A percentile compares a stretch with the other conserved stretches of the same genome.
phyloP scores from a whole-genome alignment of 2,888 invertebrate species.

The Tipula confusa region DNA sequence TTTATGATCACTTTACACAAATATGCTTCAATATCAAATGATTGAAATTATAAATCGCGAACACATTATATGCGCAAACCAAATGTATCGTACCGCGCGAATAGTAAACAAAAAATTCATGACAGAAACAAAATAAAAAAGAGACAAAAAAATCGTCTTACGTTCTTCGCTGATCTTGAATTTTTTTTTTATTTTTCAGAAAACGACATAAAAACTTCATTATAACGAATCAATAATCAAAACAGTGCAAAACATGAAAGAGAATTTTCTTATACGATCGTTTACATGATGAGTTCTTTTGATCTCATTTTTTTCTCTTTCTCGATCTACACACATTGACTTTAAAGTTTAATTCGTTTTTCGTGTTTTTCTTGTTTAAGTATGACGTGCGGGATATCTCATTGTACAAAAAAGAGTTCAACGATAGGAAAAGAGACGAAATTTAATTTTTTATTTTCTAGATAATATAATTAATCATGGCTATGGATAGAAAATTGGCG shows the following conservation, averaged over 20 bases:
- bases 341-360: neutral
- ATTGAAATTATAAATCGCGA: neutral
- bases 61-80: neutral
- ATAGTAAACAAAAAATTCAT: neutral
- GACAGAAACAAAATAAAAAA: no score
- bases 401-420: neutral
- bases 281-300: no score
- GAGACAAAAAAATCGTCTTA: neutral
- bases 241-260: neutral
- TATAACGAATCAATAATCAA: neutral
- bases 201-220: neutral
- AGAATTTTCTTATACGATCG: neutral
- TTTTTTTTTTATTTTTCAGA: neutral
- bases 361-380: neutral
- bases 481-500: no score
- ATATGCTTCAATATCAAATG: neutral
- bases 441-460: no score
- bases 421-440: neutral
- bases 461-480: no score
- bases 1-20: neutral
- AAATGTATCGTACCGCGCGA: neutral
- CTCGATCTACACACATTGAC: neutral
- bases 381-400: neutral
- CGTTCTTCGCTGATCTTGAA: neutral
- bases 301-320: no score